Percentiles rank a stretch among this genome's conserved stretches.
Evolutionary conservation across 2,888 invertebrate genomes (phyloP).

Genomic region (Diarsia dahlii): DNA sequence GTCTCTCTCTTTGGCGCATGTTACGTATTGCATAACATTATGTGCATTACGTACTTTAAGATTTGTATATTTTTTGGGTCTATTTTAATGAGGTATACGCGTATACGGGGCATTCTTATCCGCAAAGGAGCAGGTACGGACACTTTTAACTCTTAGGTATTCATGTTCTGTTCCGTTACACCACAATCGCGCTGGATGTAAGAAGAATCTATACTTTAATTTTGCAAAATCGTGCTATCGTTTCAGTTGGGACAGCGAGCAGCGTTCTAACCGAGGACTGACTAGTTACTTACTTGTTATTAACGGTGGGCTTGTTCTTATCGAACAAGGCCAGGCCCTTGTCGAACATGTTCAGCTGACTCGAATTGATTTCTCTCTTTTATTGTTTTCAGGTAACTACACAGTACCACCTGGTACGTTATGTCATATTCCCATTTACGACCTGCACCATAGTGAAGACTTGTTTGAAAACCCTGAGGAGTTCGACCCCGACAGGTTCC

Average conservation of each 20-base stretch:
- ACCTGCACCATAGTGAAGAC: conserved; percentile 91
- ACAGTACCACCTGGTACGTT: conserved; percentile 85
- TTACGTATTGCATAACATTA: background rate
- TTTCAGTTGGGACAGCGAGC: no score
- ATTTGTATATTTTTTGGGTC: background rate
- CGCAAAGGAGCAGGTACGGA: background rate
- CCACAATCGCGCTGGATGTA: background rate
- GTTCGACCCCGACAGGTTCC: conserved; percentile 93
- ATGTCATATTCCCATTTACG: conserved; percentile 89
- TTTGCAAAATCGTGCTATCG: background rate
- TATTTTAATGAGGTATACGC: background rate
- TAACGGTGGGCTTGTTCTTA: conserved; percentile 75
- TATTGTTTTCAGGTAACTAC: conserved; percentile 80
- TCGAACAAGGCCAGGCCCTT: conserved; percentile 83
- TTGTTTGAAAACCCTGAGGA: conserved; percentile 92
- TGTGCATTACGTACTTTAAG: background rate
- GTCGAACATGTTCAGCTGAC: conserved; percentile 80
- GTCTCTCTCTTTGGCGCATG: conserved; percentile 18
- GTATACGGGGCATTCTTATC: background rate
- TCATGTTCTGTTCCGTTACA: background rate
- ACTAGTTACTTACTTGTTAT: conserved; percentile 64
- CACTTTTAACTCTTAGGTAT: background rate
- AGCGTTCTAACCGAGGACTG: no score
- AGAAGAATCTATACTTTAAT: background rate
- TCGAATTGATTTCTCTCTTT: conserved; percentile 40